These are phyloP conservation scores for Australoheros facetus DNA, from an alignment of 2,797 vertebrate genomes.

Conservation along the genomic window DNA sequence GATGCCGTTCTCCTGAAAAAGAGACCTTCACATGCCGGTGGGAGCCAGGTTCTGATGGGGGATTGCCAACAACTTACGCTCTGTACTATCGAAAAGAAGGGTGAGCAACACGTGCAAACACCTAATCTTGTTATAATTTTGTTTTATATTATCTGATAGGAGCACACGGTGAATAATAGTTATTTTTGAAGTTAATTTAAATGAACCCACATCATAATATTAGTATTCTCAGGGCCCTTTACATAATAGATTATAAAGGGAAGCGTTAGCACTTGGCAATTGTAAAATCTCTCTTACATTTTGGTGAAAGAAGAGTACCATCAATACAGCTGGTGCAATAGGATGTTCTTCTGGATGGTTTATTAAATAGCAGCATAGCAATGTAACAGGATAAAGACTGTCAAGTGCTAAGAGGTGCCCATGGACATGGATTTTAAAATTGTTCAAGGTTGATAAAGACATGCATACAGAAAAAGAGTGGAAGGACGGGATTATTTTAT, in stretches of 20 bases:
- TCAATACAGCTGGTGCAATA: not conserved
- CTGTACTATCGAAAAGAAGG: constrained; percentile 89
- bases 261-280: not conserved
- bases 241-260: not conserved
- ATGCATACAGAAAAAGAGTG: not conserved
- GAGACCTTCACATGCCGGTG: constrained; percentile 98
- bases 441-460: constrained; percentile 1
- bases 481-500: not conserved
- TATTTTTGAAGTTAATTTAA: not conserved
- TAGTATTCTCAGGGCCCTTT: not conserved
- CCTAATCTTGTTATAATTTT: not conserved
- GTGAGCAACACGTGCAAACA: constrained; percentile 71
- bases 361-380: constrained; percentile 3
- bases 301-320: not conserved
- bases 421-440: not conserved
- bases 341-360: not conserved
- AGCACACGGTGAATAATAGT: not conserved
- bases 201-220: not conserved
- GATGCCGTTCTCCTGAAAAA: constrained; percentile 91
- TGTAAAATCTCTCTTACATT: not conserved
- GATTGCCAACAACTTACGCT: constrained; percentile 85
- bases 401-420: constrained; percentile 2
- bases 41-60: constrained; percentile 86
- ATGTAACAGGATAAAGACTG: constrained; percentile 38
- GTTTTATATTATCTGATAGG: not conserved